Conservation (phyloP, 2,888 invertebrate species). For the Eutolmus rufibarbis region DNA sequence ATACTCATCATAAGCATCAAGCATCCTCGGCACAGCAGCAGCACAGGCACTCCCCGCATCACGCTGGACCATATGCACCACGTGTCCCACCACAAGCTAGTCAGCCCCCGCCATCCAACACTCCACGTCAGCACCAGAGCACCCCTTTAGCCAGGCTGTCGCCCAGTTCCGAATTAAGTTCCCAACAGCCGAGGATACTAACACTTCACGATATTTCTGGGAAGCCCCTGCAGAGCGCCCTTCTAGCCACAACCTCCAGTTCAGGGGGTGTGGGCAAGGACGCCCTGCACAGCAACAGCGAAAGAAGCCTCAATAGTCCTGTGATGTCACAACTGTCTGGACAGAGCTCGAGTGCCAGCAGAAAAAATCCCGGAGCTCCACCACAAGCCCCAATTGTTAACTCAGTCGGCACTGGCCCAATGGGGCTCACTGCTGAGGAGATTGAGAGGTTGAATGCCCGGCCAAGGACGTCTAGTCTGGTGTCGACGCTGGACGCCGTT, state of each 20-base stretch:
- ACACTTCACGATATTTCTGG: constrained; percentile 93
- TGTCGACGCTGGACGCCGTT: constrained; percentile 92
- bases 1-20: constrained; percentile 79
- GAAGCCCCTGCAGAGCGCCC: constrained; percentile 87
- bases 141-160: constrained; percentile 89
- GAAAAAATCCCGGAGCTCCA: constrained; percentile 74
- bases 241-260: constrained; percentile 87
- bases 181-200: constrained; percentile 90
- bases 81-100: constrained; percentile 75
- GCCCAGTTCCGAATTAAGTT: constrained; percentile 90
- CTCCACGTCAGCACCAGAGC: constrained; percentile 81
- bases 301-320: constrained; percentile 89
- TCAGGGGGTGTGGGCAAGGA: constrained; percentile 89
- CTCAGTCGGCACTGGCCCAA: constrained; percentile 72
- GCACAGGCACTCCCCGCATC: constrained; percentile 80
- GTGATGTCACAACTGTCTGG: constrained; percentile 92
- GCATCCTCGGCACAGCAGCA: constrained; percentile 71
- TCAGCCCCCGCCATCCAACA: constrained; percentile 73
- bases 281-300: constrained; percentile 89
- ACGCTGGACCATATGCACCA: constrained; percentile 77
- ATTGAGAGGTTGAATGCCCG: constrained; percentile 88
- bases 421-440: constrained; percentile 91
- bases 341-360: constrained; percentile 81
- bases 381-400: constrained; percentile 74
- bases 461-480: constrained; percentile 87